phyloP scores from a whole-genome alignment of 2,888 invertebrate species.

The Brachylomia viminalis region DNA sequence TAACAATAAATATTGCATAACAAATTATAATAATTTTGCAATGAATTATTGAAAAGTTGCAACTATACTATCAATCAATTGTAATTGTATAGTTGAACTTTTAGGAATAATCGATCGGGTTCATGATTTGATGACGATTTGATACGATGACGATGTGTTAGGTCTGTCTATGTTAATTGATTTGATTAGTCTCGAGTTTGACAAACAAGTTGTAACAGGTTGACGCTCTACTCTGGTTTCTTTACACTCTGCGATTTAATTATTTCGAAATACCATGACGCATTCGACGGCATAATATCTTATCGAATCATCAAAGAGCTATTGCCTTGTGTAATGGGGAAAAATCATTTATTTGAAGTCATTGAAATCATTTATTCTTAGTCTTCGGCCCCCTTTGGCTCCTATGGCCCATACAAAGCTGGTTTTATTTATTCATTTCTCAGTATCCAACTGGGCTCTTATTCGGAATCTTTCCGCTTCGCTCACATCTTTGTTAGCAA shows the following conservation, averaged over 20 bases:
- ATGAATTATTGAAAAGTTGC: conserved; percentile 59
- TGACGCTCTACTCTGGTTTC: background rate
- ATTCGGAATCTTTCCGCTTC: background rate
- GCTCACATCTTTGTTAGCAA: background rate
- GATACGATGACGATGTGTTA: no score
- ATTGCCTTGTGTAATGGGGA: background rate
- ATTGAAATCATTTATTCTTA: no score
- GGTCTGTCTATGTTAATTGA: background rate
- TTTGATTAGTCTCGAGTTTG: conserved; percentile 9
- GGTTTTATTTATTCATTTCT: background rate
- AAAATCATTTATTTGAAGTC: background rate
- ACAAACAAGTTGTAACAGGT: conserved; percentile 46
- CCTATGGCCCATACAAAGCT: background rate
- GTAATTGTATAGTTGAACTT: conserved; percentile 29
- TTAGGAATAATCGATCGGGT: conserved; percentile 21
- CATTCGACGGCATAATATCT: background rate
- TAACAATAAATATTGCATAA: conserved; percentile 82
- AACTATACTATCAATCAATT: conserved; percentile 35
- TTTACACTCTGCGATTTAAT: background rate
- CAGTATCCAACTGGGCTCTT: background rate
- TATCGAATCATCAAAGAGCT: background rate
- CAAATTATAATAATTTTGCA: conserved; percentile 75
- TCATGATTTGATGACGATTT: conserved; percentile 31
- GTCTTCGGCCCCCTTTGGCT: background rate
- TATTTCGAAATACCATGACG: background rate